A percentile compares a stretch with the other conserved stretches of the same genome.
Conservation (phyloP, 2,888 invertebrate genomes). For the Dasypolia templi region DNA sequence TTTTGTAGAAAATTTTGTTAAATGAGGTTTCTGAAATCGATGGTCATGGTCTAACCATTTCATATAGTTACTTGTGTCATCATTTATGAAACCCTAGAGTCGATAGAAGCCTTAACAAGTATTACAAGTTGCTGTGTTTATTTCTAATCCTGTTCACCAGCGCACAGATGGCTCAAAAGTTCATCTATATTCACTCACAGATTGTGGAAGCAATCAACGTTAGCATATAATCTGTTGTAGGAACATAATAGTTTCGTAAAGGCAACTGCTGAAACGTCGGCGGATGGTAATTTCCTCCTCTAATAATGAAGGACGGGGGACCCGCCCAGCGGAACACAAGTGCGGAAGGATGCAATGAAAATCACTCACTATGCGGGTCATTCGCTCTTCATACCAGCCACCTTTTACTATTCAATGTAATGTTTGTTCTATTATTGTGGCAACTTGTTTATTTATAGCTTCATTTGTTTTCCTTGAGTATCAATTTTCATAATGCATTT, state of each 20-base stretch:
- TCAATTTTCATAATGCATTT: slow-evolving; percentile 16
- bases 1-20: background rate
- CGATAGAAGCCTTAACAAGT: too few species aligned
- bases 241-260: slow-evolving; percentile 57
- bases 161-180: background rate
- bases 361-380: slow-evolving; percentile 58
- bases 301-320: slow-evolving; percentile 73
- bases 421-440: slow-evolving; percentile 7
- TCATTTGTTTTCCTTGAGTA: slow-evolving; percentile 13
- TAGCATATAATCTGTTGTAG: slow-evolving; percentile 25
- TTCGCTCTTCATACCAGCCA: slow-evolving; percentile 48
- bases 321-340: slow-evolving; percentile 64
- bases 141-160: background rate
- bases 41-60: background rate
- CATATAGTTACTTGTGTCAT: background rate
- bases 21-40: background rate
- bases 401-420: slow-evolving; percentile 13
- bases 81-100: background rate
- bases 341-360: slow-evolving; percentile 64
- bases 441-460: slow-evolving; percentile 4
- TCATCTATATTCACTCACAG: background rate
- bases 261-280: slow-evolving; percentile 60
- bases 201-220: slow-evolving; percentile 20
- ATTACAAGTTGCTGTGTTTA: background rate
- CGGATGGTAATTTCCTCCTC: slow-evolving; percentile 77